Base-by-base conservation (phyloP, 2,888 invertebrate species). In the Lymantria monacha region DNA sequence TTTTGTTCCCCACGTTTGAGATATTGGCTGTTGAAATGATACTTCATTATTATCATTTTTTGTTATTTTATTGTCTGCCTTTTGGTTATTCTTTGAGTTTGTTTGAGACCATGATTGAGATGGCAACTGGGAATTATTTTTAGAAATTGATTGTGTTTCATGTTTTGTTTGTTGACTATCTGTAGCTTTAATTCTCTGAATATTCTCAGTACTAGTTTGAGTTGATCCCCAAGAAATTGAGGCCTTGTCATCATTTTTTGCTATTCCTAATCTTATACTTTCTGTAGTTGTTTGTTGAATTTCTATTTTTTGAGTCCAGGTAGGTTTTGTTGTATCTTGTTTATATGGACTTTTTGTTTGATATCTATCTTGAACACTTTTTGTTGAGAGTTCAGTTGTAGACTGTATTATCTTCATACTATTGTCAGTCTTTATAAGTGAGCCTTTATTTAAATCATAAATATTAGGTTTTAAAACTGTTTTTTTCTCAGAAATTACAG, bases 1-100 rank as follows among this genome's bases (percentile, higher is more conserved):
- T 9, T 12, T 15, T 8, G 46, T 22, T 0, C 49, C 8, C 61
- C 55, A 51, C 37, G n/a, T 15, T 51, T 38, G 40, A n/a, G 43
- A 31, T 38, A 10, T 22, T 22, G 30, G 14, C 7, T n/a, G 38
- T 40, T 44, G 44, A n/a, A 11, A 36, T 9, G 37, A 14, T 38
- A 30, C 31, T n/a, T 7, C 30, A 37, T 44, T 38, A 10, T 38
- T 38, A 15, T 30, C 38, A 15, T 8, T 40, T 13, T 44, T 44
- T 7, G 11, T 9, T 0, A 11, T n/a, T 22, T 14, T n/a, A 14
- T 7, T 11, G 12, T 38, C 31, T 40, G n/a, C 10, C n/a, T 36
- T 11, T 12, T 36, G 11, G 2, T 38, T 38, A n/a, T 38, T 38
- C n/a, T 1, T 12, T 11, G 38, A 38, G 3, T 38, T 7, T 2